Percentiles rank a stretch among this genome's conserved stretches.
Evolutionary conservation across 2,797 vertebrate genomes (phyloP).

Genomic region (Phaenicophaeus curvirostris): DNA sequence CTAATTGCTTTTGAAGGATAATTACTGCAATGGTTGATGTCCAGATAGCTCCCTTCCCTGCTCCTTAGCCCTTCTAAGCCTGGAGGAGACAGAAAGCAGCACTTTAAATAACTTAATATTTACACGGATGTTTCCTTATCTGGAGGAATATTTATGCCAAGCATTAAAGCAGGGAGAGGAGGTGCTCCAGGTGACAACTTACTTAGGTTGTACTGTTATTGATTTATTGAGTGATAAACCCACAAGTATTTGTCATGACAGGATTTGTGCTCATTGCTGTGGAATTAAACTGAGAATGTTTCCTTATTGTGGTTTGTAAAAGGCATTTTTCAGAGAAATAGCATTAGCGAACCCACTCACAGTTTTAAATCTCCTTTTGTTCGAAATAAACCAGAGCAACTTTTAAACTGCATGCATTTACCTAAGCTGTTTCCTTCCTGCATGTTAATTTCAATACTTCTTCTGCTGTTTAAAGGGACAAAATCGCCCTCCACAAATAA

Average conservation of each 20-base stretch:
- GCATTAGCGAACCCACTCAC: neutral
- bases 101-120: neutral
- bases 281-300: neutral
- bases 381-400: conserved; percentile 47
- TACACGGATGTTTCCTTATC: neutral
- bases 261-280: neutral
- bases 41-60: neutral
- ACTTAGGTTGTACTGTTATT: neutral
- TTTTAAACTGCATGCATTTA: neutral
- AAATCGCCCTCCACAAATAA: neutral
- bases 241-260: neutral
- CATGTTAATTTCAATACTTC: neutral
- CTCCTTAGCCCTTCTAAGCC: neutral
- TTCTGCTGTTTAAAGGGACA: neutral
- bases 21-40: rapidly evolving
- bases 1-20: neutral
- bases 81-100: neutral
- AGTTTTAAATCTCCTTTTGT: conserved; percentile 13
- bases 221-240: neutral
- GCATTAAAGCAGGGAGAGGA: neutral
- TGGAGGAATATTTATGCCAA: neutral
- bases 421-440: neutral
- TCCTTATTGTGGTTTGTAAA: conserved; percentile 11
- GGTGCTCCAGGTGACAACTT: neutral
- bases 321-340: conserved; percentile 22